A percentile compares a stretch with the other conserved stretches of the same genome.
Conservation (phyloP, 2,113 vertebrate genomes). For the Apteryx mantelli region DNA sequence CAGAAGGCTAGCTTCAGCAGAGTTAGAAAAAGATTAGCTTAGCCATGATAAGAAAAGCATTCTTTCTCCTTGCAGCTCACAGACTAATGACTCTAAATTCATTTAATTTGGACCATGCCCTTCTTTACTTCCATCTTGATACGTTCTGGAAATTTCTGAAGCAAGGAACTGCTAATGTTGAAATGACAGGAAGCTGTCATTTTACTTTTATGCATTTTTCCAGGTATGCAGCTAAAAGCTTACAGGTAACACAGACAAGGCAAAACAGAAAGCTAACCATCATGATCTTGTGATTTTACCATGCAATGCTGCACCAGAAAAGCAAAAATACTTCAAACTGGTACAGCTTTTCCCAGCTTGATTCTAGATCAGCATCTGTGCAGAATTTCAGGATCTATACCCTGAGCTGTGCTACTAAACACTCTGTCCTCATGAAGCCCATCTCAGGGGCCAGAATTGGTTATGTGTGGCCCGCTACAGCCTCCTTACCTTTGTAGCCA, state of each 20-base stretch:
- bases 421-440: not conserved
- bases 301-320: not conserved
- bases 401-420: not conserved
- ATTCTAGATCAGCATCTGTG: not conserved
- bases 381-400: not conserved
- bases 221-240: not conserved
- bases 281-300: not conserved
- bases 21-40: not conserved
- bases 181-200: not conserved
- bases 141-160: not conserved
- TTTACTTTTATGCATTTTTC: not conserved
- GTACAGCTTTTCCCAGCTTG: not conserved
- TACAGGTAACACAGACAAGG: not conserved
- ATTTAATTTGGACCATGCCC: not conserved
- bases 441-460: not conserved
- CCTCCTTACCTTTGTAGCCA: not conserved
- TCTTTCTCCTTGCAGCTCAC: not conserved
- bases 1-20: not conserved
- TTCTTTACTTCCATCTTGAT: not conserved
- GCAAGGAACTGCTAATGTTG: not conserved
- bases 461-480: not conserved
- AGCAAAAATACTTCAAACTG: not conserved
- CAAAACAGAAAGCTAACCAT: not conserved
- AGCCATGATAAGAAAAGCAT: not conserved
- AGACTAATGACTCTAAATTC: not conserved